Evolutionary conservation across 2,797 vertebrate species (phyloP), one percentile per base, ranked within the genome.

Genomic region (Eospalax fontanierii): DNA sequence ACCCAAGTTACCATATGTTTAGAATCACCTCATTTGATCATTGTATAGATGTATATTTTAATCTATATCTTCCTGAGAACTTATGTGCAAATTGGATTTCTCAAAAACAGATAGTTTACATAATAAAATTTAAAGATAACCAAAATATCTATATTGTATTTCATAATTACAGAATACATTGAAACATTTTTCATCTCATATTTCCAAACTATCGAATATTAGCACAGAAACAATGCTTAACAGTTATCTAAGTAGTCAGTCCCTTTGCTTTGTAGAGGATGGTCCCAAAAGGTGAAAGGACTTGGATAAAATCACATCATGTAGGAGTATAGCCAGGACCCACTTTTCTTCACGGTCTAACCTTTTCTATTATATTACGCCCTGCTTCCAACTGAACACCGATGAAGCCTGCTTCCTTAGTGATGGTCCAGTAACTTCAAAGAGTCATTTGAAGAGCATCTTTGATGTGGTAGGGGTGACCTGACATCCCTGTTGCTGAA

Each of bases 101-200:
- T 95, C 4, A 54, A 86, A 57, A 40, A 66, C 65, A 83, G 79
- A 93, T 63, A 21, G 12, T 81, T 95, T 81, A 59, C 6, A 59
- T 68, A n/a, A 93, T 84, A 85, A 80, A 80, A 76, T 76, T 80
- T 76, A 75, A 91, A 74, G 61, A 59, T 82, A 89, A 59, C 33
- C 33, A 59, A 78, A 22, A 75, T 46, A 68, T 57, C 35, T 86
- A 28, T 75, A 46, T 80, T 68, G 7, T 40, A 26, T 82, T 89
- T 71, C 76, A 76, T 71, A 88, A 85, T 71, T 93, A 81, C 9
- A 84, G 84, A 81, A 74, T 2, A 59, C 46, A 85, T 92, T 92
- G 57, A 90, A 59, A 43, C 11, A 87, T 70, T 74, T 84, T 90
- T 87, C 80, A 21, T 18, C 66, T 38, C 40, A 76, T n/a, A 28